Evolutionary conservation across 2,113 vertebrate genomes (phyloP).

Genomic region (Psittacula cyanocephala): DNA sequence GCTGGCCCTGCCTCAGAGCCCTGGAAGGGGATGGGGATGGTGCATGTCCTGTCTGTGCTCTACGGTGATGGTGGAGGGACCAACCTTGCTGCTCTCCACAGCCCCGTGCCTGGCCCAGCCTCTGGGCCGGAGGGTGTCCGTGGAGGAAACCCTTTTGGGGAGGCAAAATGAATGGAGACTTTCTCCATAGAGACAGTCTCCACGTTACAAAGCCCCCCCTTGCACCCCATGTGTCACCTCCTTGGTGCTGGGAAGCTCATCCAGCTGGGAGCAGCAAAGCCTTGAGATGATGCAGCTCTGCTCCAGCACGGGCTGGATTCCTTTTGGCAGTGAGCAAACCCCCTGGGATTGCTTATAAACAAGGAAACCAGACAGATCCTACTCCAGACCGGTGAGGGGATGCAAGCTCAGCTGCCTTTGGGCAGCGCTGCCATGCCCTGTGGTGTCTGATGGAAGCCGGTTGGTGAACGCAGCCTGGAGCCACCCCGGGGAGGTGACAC

Average conservation of each 20-base stretch:
- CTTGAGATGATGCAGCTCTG: fast-evolving
- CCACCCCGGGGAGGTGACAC: background rate
- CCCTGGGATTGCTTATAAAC: background rate
- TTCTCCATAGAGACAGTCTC: background rate
- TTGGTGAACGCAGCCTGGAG: fast-evolving
- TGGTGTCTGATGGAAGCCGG: background rate
- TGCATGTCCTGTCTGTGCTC: background rate
- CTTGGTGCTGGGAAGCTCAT: fast-evolving
- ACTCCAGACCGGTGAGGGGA: background rate
- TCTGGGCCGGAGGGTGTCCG: background rate
- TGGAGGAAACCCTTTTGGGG: fast-evolving
- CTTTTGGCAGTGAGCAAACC: background rate
- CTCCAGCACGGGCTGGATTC: background rate
- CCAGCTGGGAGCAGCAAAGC: background rate
- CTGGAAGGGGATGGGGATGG: background rate
- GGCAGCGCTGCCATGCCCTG: fast-evolving
- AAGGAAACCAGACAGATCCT: background rate
- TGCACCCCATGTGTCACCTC: no score
- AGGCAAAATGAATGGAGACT: fast-evolving
- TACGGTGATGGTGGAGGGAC: no score
- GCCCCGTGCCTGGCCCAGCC: background rate
- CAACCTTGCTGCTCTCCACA: fast-evolving
- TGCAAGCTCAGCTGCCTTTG: background rate
- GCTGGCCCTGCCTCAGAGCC: background rate
- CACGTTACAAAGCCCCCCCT: fast-evolving